phyloP scores from a whole-genome alignment of 2,113 vertebrate genomes.

The Balaeniceps rex region DNA sequence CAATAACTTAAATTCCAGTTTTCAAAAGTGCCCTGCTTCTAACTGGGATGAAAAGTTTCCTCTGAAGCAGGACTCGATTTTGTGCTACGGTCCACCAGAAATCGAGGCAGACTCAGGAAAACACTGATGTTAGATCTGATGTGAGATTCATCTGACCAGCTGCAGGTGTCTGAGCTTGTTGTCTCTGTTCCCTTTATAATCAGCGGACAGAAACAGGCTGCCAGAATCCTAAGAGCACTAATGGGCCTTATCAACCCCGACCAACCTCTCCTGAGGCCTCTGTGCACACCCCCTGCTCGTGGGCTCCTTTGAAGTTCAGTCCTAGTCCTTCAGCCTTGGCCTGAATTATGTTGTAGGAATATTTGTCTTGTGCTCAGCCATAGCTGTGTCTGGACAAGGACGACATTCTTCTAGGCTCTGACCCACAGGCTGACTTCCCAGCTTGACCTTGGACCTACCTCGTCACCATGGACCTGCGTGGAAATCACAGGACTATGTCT shows the following conservation, averaged over 20 bases:
- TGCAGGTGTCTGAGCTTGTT: background rate
- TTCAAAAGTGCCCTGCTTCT: background rate
- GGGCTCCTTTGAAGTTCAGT: background rate
- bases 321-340: background rate
- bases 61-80: background rate
- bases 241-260: background rate
- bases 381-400: background rate
- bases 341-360: background rate
- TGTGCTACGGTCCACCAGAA: background rate
- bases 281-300: background rate
- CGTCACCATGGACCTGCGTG: background rate
- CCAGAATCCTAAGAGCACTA: background rate
- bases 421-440: background rate
- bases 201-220: background rate
- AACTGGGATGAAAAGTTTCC: background rate
- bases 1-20: background rate
- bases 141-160: background rate
- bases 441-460: background rate
- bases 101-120: background rate
- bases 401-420: background rate
- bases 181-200: background rate
- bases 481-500: background rate
- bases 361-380: background rate
- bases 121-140: background rate
- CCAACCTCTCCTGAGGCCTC: background rate